Evolutionary conservation across 2,113 vertebrate species (phyloP).

Genomic region (Cheilinus undulatus): DNA sequence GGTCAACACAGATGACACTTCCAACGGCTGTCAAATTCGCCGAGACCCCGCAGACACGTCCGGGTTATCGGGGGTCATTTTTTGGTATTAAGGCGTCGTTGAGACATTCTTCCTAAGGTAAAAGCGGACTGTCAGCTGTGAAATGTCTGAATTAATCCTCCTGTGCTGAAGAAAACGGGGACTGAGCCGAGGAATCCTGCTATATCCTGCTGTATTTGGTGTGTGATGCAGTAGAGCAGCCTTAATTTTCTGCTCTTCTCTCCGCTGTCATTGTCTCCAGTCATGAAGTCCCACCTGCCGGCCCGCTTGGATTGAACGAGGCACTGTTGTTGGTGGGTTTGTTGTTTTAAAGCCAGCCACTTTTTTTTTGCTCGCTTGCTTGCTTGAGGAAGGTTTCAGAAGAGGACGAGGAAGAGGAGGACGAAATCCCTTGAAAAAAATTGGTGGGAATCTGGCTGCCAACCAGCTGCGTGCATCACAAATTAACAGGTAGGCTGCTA

Average conservation of each 20-base stretch:
- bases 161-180: conserved; percentile 18
- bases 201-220: conserved; percentile 23
- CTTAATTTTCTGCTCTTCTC: conserved; percentile 21
- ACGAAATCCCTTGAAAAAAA: conserved; percentile 37
- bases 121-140: conserved; percentile 26
- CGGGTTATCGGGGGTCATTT: conserved; percentile 32
- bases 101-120: conserved; percentile 10
- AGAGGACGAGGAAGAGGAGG: conserved; percentile 46
- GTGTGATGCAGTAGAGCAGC: conserved; percentile 50
- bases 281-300: conserved; percentile 64
- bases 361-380: conserved; percentile 33
- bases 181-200: conserved; percentile 23
- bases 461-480: conserved; percentile 41
- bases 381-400: conserved; percentile 29
- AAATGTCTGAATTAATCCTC: conserved; percentile 28
- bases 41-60: conserved; percentile 41
- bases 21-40: conserved; percentile 26
- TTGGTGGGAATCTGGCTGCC: conserved; percentile 57
- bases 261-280: conserved; percentile 28
- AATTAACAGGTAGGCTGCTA: conserved; percentile 72
- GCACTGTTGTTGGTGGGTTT: conserved; percentile 29
- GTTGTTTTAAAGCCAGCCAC: conserved; percentile 15
- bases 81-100: conserved; percentile 19
- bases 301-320: conserved; percentile 55
- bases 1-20: conserved; percentile 61